Evolutionary conservation across 2,113 vertebrate genomes (phyloP).

Genomic region (Ursus arctos): DNA sequence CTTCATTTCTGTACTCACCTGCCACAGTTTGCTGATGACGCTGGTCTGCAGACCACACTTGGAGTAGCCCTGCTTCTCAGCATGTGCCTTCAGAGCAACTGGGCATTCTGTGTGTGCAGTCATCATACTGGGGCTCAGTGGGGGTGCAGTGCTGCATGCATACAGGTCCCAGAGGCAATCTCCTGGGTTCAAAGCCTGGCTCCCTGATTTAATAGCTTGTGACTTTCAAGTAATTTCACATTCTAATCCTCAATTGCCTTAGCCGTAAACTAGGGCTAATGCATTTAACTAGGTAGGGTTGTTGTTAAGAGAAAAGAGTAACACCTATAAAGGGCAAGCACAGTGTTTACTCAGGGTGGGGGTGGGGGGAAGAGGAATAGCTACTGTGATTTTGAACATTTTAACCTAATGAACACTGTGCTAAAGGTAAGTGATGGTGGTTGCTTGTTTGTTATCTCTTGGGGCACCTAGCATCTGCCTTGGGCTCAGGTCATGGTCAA

Average conservation of each 20-base stretch:
- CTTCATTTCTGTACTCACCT: background rate
- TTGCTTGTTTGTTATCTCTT: background rate
- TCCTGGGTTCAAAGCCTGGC: background rate
- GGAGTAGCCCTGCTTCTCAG: background rate
- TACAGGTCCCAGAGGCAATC: background rate
- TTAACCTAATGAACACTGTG: background rate
- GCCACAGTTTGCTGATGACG: background rate
- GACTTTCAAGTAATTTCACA: background rate
- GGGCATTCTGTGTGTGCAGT: background rate
- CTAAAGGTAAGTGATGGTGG: background rate
- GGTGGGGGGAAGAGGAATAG: background rate
- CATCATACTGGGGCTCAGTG: background rate
- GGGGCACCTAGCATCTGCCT: background rate
- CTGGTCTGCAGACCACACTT: background rate
- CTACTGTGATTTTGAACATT: background rate
- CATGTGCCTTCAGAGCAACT: background rate
- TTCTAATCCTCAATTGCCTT: background rate
- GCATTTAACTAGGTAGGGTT: background rate
- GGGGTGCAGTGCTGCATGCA: fast-evolving
- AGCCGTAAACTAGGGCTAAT: background rate
- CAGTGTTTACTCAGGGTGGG: background rate
- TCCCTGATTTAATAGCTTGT: background rate
- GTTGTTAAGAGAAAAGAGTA: background rate
- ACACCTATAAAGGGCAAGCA: background rate
- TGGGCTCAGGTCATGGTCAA: background rate